Evolutionary conservation across 2,797 vertebrate genomes (phyloP).

Genomic region (Morelia viridis): DNA sequence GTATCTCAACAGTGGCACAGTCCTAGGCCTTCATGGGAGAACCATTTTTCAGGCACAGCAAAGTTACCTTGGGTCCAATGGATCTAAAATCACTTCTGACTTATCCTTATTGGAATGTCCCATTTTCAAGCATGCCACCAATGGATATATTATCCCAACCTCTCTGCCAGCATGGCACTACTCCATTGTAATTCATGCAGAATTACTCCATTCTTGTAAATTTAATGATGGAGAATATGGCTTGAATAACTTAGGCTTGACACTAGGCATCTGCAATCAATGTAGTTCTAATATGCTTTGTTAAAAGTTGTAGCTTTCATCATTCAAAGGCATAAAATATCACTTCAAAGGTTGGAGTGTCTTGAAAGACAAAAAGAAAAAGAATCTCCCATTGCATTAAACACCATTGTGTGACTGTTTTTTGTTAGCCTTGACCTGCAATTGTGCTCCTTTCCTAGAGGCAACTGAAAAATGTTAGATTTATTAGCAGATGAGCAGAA

Average conservation of each 20-base stretch:
- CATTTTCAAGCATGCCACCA: not conserved
- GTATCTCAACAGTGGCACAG: not conserved
- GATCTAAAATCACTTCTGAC: not conserved
- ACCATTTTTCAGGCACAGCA: not conserved
- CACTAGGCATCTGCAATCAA: not conserved
- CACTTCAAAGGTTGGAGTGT: not conserved
- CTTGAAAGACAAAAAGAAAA: not conserved
- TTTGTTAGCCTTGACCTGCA: conserved; percentile 17
- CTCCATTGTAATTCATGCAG: not conserved
- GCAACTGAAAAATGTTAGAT: conserved; percentile 27
- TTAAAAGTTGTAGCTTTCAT: not conserved
- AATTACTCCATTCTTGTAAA: not conserved
- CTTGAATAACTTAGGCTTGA: not conserved
- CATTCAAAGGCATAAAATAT: not conserved
- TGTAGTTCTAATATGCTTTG: not conserved
- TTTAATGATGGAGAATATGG: not conserved
- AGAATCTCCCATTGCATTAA: not conserved
- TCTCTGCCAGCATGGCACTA: not conserved
- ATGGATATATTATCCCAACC: not conserved
- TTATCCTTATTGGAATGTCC: not conserved
- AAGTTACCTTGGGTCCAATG: not conserved
- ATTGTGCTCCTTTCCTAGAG: conserved; percentile 12
- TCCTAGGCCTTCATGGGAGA: not conserved
- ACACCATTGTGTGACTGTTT: not conserved
- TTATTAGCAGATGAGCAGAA: conserved; percentile 18